Percentiles rank a stretch among this genome's conserved stretches.
Evolutionary conservation across 2,888 invertebrate genomes (phyloP).

Genomic region (Allolobophora icterica): DNA sequence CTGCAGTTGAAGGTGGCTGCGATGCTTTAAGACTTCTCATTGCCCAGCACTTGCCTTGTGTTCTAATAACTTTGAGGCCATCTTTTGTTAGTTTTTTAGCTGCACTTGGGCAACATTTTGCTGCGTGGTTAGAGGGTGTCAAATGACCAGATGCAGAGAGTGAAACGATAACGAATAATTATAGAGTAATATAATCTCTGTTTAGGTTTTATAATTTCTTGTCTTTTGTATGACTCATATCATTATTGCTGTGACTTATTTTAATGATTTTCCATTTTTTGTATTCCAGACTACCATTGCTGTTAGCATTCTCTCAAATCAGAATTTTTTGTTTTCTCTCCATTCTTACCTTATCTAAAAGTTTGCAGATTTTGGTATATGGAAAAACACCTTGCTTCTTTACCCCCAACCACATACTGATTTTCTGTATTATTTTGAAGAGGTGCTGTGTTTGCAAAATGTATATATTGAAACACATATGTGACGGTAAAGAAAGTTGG

Average conservation of each 20-base stretch:
- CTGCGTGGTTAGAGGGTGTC: not conserved
- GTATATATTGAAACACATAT: slow-evolving; percentile 9
- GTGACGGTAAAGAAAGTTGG: not conserved
- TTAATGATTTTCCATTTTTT: slow-evolving; percentile 1
- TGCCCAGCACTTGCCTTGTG: not conserved
- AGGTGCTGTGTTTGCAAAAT: slow-evolving; percentile 9
- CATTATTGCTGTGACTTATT: slow-evolving; percentile 17
- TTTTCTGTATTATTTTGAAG: not conserved
- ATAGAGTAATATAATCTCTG: not conserved
- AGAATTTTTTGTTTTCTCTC: not conserved
- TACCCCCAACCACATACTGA: not conserved
- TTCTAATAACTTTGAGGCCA: not conserved
- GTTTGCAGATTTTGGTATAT: not conserved
- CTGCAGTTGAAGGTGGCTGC: not conserved
- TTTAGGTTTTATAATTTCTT: not conserved
- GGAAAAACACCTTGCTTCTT: not conserved
- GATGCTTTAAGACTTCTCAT: not conserved
- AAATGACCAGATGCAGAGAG: not conserved
- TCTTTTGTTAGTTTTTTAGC: not conserved
- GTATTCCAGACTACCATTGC: not conserved
- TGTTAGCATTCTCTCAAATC: not conserved
- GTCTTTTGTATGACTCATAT: not conserved
- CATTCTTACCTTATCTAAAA: not conserved
- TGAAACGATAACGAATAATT: not conserved
- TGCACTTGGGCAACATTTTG: not conserved